Conservation (phyloP, 2,113 vertebrate genomes). For the Pipra filicauda region DNA sequence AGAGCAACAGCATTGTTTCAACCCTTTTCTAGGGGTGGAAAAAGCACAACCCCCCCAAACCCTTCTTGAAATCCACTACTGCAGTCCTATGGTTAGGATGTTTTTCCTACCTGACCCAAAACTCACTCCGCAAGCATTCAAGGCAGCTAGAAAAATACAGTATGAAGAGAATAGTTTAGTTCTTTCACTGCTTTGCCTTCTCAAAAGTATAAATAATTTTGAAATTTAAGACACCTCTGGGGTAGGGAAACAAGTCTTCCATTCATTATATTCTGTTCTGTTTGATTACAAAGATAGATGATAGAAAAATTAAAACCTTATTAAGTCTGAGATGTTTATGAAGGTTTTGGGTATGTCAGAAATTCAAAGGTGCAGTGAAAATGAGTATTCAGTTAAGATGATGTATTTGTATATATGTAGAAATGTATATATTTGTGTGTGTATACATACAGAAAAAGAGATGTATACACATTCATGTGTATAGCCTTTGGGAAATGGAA, state of each 20-base stretch:
- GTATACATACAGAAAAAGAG: not conserved
- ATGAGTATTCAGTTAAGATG: not conserved
- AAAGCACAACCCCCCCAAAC: not conserved
- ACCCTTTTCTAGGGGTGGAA: not conserved
- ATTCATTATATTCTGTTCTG: slow-evolving; percentile 25
- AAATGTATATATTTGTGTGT: not conserved
- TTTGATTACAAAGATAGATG: not conserved
- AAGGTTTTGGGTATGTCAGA: not conserved
- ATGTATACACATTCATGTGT: not conserved
- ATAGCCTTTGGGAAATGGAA: slow-evolving; percentile 68
- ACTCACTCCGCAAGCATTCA: not conserved
- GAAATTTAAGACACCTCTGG: not conserved
- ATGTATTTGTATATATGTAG: not conserved
- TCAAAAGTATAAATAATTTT: slow-evolving; percentile 32
- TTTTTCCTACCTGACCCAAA: not conserved
- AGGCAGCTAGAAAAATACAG: not conserved
- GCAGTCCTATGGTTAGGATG: not conserved
- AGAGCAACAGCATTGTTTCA: not conserved
- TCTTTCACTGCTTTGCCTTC: not conserved
- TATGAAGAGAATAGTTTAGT: not conserved
- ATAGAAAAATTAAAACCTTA: slow-evolving; percentile 29
- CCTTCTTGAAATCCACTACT: not conserved
- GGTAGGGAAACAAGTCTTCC: not conserved
- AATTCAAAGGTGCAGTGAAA: not conserved
- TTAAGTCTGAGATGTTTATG: not conserved